Evolutionary conservation across 2,888 invertebrate species (phyloP).

Genomic region (Drosophila melanosoma): DNA sequence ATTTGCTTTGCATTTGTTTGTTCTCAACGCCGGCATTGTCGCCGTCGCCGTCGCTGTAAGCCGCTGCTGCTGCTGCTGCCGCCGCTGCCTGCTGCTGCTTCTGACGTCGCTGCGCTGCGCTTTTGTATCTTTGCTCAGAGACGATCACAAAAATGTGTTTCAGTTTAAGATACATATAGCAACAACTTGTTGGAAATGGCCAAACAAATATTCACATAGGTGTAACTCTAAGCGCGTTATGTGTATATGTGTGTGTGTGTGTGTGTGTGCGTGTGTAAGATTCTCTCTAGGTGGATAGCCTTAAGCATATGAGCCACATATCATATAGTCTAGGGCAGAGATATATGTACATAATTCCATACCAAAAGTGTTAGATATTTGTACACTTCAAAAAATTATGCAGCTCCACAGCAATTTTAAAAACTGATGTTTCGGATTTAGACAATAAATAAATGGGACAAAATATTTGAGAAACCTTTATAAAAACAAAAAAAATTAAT

Average conservation of each 20-base stretch:
- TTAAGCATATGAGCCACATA: conserved; percentile 21
- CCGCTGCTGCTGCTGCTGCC: conserved; percentile 2
- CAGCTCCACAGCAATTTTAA: not conserved
- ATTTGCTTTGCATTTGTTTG: conserved; percentile 79
- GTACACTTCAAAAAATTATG: conserved; percentile 13
- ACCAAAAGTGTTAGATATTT: conserved; percentile 15
- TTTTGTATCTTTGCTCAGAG: conserved; percentile 45
- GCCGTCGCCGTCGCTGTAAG: conserved; percentile 2
- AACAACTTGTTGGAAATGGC: conserved; percentile 65
- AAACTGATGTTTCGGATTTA: not conserved
- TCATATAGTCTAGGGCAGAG: conserved; percentile 26
- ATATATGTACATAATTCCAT: not conserved
- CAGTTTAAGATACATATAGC: conserved; percentile 63
- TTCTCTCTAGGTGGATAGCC: conserved; percentile 23
- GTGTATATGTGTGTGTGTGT: not conserved
- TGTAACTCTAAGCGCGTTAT: conserved; percentile 3
- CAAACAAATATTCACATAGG: conserved; percentile 59
- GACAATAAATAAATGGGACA: not conserved
- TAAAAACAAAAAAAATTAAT: not conserved
- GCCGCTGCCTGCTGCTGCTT: conserved; percentile 7
- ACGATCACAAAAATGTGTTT: conserved; percentile 55
- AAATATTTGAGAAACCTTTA: not conserved
- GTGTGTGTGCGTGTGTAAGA: not conserved
- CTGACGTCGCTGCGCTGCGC: conserved; percentile 38
- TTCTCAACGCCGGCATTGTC: conserved; percentile 56